Evolutionary conservation across 1,140 invertebrate genomes (phyloP), one percentile per base, ranked within the genome.

Genomic region (Chymomyza costata): DNA sequence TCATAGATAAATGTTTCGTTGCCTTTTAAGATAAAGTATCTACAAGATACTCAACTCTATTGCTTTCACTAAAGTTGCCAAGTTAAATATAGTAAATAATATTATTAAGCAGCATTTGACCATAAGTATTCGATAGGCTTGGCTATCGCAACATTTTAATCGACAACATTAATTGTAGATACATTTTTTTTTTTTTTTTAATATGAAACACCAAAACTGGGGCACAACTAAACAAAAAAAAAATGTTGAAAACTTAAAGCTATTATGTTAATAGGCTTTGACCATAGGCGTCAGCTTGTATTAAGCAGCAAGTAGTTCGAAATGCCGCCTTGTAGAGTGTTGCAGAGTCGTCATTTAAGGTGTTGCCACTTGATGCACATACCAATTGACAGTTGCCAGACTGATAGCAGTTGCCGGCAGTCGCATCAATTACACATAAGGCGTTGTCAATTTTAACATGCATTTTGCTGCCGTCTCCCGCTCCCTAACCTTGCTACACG

Each of bases 121-220:
- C 21, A 53, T 49, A 63, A 68, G n/a, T n/a, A n/a, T n/a, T 67
- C 65, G 25, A 37, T 34, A n/a, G n/a, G 69, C 69, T 63, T 64
- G 59, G 69, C 69, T 78, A 76, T 70, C 70, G 50, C 57, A 52
- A 49, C 70, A 63, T 65, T 76, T 78, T 59, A 66, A 76, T 70
- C 71, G 62, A 67, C 63, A 66, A 71, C 66, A 67, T 78, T 80
- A 80, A 78, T 78, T 78, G 73, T 78, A 80, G 59, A 78, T 80
- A n/a, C n/a, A n/a, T n/a, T n/a, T n/a, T n/a, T n/a, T n/a, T n/a
- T n/a, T n/a, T n/a, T n/a, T 69, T 69, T 56, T 5, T 5, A 25
- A 25, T 70, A 45, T 31, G 57, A 46, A 3, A 25, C 21, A 8
- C 21, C 28, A 46, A 69, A 70, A 70, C 10, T 55, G 57, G n/a